Evolutionary conservation across 2,113 vertebrate species (phyloP).

Genomic region (Saimiri boliviensis): DNA sequence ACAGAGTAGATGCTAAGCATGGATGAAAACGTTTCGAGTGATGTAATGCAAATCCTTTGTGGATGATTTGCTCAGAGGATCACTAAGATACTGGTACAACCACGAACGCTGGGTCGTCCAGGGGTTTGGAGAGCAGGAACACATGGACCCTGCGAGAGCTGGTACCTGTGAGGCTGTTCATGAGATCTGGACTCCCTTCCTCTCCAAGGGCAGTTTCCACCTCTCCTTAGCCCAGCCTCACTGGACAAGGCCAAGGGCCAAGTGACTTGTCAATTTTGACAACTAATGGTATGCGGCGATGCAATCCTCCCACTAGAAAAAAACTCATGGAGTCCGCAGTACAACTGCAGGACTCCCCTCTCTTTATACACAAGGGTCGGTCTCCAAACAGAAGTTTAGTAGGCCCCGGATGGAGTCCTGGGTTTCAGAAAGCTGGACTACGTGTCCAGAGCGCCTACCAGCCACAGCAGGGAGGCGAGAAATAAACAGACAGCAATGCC

Average conservation of each 20-base stretch:
- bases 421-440: background rate
- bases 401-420: background rate
- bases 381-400: background rate
- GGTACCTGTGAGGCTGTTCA: background rate
- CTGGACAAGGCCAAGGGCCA: background rate
- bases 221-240: background rate
- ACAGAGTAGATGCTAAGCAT: background rate
- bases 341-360: background rate
- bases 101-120: background rate
- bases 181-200: background rate
- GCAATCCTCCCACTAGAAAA: background rate
- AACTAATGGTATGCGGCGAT: background rate
- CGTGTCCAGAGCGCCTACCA: constrained; percentile 4
- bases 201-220: background rate
- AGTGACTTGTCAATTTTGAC: background rate
- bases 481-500: constrained; percentile 75
- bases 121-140: background rate
- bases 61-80: background rate
- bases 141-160: rapidly evolving
- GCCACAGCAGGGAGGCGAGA: constrained; percentile 63
- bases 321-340: background rate
- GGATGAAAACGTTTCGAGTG: background rate
- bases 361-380: too few species aligned
- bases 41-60: background rate
- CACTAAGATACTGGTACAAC: background rate